Base-by-base conservation (phyloP, 64 coral and sea anemone species). In the Acropora yongei region DNA sequence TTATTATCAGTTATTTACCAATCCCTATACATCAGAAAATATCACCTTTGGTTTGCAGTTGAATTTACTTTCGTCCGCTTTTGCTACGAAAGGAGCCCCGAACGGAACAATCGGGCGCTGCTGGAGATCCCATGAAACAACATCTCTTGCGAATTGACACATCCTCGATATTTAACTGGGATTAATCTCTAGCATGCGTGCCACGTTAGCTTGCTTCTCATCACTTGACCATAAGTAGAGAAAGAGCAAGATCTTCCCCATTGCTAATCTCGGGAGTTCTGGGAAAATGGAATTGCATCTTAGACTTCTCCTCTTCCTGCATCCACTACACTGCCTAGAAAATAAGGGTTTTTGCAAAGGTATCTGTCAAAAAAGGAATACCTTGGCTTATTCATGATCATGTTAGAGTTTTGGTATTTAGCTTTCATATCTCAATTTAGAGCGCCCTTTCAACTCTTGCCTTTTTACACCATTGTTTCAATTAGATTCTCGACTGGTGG, bases 41-140 rank as follows among this genome's bases (percentile, higher is more conserved):
- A 53, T 53, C n/a, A 53, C 48, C 47, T 80, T 80, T 55, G 78
- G 18, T 85, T 85, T 85, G 82, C 69, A 60, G 58, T 68, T 85
- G 82, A 85, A 85, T 72, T 85, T 85, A 49, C 82, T 68, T 72
- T 85, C 41, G 67, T 85, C 82, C 82, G 69, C 82, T 69, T 85
- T 85, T 85, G 82, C 82, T 41, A 85, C 63, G 60, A 68, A 85
- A 68, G 82, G 82, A 49, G 82, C 58, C 7, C 82, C 4, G 30
- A 85, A 85, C 0, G 82, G 82, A 85, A 67, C 41, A 44, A 85
- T 85, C 0, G 61, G 82, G 40, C 57, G 40, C 82, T 85, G 82
- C 41, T 69, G 57, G 10, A 85, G 82, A 44, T 68, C 58, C 82
- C 82, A 85, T 6, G 57, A 67, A 72, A 66, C 57, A 16, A 85